Percentiles rank a stretch among this genome's conserved stretches.
Conservation (phyloP, 2,797 vertebrate genomes). For the Hippoglossus hippoglossus region DNA sequence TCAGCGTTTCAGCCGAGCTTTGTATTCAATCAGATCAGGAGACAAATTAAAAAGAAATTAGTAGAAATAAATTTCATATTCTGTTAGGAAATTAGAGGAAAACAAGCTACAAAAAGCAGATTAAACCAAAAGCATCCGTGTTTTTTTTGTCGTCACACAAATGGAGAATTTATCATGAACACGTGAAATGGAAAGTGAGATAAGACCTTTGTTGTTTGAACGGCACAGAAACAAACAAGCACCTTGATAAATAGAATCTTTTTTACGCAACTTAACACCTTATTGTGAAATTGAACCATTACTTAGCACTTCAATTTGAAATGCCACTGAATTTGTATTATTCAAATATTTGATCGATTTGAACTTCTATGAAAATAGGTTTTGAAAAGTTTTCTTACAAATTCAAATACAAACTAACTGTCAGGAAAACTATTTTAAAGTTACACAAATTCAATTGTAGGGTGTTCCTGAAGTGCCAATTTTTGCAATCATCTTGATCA, state of each 20-base stretch:
- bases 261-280: background rate
- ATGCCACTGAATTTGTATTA: background rate
- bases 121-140: background rate
- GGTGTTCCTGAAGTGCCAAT: too few species aligned
- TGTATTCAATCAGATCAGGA: slow-evolving; percentile 43
- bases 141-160: background rate
- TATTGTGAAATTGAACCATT: background rate
- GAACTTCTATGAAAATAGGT: background rate
- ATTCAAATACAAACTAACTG: background rate
- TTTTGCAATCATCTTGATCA: too few species aligned
- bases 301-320: background rate
- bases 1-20: slow-evolving; percentile 6
- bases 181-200: background rate
- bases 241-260: background rate
- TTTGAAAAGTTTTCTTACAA: background rate
- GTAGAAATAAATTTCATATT: slow-evolving; percentile 13
- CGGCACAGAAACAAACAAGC: background rate
- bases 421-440: background rate
- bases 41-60: slow-evolving; percentile 25
- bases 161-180: background rate
- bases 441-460: background rate
- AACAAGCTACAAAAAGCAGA: slow-evolving; percentile 22
- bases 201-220: background rate
- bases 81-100: background rate
- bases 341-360: too few species aligned